A percentile compares a stretch with the other conserved stretches of the same genome.
Evolutionary conservation across 2,888 invertebrate genomes (phyloP).

Genomic region (Campaea margaritaria): DNA sequence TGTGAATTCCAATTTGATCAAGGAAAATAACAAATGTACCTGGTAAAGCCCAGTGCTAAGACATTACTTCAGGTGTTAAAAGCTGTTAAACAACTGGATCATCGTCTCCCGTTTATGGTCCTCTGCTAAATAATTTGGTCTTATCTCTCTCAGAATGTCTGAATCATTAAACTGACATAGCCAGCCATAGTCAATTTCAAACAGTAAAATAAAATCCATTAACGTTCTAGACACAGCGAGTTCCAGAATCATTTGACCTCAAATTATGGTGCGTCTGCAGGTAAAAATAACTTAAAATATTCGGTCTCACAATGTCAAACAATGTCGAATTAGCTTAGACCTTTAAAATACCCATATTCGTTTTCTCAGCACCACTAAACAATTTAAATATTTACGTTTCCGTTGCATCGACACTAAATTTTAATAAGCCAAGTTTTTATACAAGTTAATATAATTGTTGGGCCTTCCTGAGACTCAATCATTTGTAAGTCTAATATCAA

Average conservation of each 20-base stretch:
- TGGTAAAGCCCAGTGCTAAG: too few species aligned
- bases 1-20: neutral
- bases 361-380: neutral
- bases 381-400: conserved; percentile 33
- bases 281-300: conserved; percentile 24
- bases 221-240: neutral
- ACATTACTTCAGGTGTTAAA: too few species aligned
- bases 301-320: conserved; percentile 36
- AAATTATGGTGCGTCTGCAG: conserved; percentile 1
- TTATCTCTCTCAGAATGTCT: too few species aligned
- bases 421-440: neutral
- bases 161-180: too few species aligned
- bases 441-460: too few species aligned
- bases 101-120: too few species aligned
- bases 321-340: conserved; percentile 33
- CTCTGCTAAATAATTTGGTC: too few species aligned
- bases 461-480: too few species aligned
- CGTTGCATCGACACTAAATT: conserved; percentile 28
- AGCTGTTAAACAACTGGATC: too few species aligned
- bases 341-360: conserved; percentile 21
- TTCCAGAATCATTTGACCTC: neutral
- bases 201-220: neutral
- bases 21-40: neutral
- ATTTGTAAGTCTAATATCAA: too few species aligned
- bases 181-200: too few species aligned